A percentile compares a stretch with the other conserved stretches of the same genome.
phyloP scores from a whole-genome alignment of 1,140 invertebrate species.

The Zaprionus africanus region DNA sequence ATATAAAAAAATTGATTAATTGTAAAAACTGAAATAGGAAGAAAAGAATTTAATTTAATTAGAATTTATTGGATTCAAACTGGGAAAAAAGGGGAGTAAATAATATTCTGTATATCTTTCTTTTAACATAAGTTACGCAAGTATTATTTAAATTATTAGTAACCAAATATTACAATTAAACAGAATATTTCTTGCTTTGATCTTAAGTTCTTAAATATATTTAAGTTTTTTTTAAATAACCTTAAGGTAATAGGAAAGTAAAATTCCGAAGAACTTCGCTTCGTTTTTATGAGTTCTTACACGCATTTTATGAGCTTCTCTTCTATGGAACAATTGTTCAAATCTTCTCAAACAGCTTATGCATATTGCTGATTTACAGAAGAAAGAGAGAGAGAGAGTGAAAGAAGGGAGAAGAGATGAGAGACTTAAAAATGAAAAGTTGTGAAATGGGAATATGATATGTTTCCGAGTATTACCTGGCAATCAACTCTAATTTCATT shows the following conservation, averaged over 20 bases:
- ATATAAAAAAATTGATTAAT: too few species aligned
- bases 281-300: not conserved
- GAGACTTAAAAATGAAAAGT: conserved; percentile 1
- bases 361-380: not conserved
- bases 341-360: not conserved
- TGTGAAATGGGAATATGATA: not conserved
- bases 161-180: too few species aligned
- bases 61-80: too few species aligned
- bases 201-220: too few species aligned
- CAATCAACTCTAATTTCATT: not conserved
- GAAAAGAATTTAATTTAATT: too few species aligned
- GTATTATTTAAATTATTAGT: too few species aligned
- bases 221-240: not conserved
- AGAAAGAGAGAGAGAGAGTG: too few species aligned
- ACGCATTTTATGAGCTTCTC: not conserved
- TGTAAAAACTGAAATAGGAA: too few species aligned
- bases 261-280: not conserved
- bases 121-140: too few species aligned
- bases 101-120: too few species aligned
- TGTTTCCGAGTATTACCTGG: not conserved
- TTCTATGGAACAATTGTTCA: not conserved
- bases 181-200: too few species aligned
- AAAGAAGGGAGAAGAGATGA: not conserved
- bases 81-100: too few species aligned
- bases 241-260: not conserved